Conservation (phyloP, 2,113 vertebrate genomes). For the Neolamprologus modestus region DNA sequence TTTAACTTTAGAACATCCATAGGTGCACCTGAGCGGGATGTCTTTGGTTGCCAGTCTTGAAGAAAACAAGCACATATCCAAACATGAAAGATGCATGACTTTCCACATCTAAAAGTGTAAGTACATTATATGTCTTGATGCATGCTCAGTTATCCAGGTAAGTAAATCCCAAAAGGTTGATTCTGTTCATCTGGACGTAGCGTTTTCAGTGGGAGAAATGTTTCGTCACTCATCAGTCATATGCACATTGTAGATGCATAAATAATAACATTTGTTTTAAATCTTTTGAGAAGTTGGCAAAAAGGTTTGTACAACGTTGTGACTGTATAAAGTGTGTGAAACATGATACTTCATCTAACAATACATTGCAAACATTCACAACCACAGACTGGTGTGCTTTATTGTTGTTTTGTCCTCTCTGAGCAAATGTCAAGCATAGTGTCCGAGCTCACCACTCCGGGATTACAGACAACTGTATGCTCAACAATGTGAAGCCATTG, state of each 20-base stretch:
- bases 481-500: accelerated
- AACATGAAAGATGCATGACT: background rate
- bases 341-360: too few species aligned
- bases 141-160: too few species aligned
- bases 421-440: background rate
- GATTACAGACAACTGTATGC: background rate
- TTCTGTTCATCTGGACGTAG: too few species aligned
- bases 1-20: background rate
- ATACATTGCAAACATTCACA: background rate
- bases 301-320: accelerated
- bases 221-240: background rate
- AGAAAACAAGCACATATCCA: background rate
- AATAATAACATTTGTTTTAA: too few species aligned
- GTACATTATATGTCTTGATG: too few species aligned
- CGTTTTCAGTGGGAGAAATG: too few species aligned
- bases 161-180: too few species aligned
- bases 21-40: accelerated
- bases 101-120: too few species aligned
- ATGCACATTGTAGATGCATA: too few species aligned
- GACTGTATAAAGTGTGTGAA: accelerated
- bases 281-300: too few species aligned
- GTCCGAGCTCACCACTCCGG: background rate
- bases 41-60: background rate
- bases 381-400: background rate
- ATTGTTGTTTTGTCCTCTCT: background rate